A percentile compares a stretch with the other conserved stretches of the same genome.
phyloP scores from a whole-genome alignment of 1,140 invertebrate genomes.

The Chlorops oryzae region DNA sequence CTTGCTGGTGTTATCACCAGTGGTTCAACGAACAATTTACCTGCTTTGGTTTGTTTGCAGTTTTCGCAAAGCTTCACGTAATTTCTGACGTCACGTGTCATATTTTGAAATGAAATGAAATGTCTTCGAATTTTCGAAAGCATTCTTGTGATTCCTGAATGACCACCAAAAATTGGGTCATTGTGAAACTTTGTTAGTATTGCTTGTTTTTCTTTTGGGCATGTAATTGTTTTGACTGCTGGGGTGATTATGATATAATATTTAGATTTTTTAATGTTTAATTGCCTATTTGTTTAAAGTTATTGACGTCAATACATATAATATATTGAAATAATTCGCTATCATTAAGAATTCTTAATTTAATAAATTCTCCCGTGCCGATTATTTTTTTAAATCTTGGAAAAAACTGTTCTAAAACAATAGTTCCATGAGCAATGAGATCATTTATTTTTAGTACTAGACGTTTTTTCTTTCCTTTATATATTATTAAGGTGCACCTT shows the following conservation, averaged over 20 bases:
- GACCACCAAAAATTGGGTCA: not conserved
- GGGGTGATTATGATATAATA: no score
- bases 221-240: not conserved
- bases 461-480: no score
- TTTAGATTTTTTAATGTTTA: not conserved
- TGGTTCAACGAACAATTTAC: not conserved
- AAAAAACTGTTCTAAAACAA: no score
- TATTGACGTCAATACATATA: no score
- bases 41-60: not conserved
- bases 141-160: not conserved
- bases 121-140: not conserved
- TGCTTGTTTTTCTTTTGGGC: not conserved
- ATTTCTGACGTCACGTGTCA: not conserved
- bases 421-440: no score
- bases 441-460: no score
- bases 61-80: not conserved
- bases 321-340: no score
- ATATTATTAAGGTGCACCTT: no score
- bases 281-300: constrained; percentile 1
- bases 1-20: not conserved
- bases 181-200: constrained; percentile 1
- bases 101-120: not conserved
- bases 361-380: no score
- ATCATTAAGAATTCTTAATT: no score
- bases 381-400: no score